These are phyloP conservation scores for Tretioscincus oriximinensis DNA, from an alignment of 2,113 vertebrate genomes.

Conservation along the genomic window DNA sequence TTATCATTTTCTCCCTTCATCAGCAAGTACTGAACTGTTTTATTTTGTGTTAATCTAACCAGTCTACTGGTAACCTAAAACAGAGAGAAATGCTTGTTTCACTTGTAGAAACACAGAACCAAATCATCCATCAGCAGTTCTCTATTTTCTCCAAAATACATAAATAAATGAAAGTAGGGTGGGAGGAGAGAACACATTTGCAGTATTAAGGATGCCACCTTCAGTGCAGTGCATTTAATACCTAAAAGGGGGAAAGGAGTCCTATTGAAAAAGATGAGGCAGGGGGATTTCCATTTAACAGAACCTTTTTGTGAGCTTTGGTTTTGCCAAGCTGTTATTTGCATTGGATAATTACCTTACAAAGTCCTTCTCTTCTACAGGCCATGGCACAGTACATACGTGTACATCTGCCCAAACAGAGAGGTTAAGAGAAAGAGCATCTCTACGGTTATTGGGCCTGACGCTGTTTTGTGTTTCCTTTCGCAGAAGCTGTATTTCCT, in stretches of 20 bases:
- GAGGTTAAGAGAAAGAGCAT: neutral
- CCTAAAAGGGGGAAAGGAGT: constrained; percentile 2
- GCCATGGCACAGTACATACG: neutral
- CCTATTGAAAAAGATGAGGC: no score
- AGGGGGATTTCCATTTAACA: neutral
- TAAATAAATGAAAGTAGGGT: constrained; percentile 2
- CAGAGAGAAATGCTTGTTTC: constrained; percentile 35
- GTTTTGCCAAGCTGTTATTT: constrained; percentile 14
- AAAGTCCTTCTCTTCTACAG: constrained; percentile 24
- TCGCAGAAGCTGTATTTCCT: neutral
- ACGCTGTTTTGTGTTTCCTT: constrained; percentile 28
- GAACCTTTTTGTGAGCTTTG: neutral
- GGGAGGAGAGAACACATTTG: constrained; percentile 1
- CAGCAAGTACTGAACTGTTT: neutral
- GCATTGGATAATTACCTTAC: neutral
- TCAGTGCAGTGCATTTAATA: neutral
- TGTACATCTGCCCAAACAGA: neutral
- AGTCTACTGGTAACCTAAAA: constrained; percentile 41
- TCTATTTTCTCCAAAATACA: constrained; percentile 32
- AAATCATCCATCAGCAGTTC: constrained; percentile 21
- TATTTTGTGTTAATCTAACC: constrained; percentile 35
- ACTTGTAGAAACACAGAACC: constrained; percentile 4
- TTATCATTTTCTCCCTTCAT: constrained; percentile 28
- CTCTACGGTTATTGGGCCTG: neutral
- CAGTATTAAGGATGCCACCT: neutral